Percentiles rank a stretch among this genome's conserved stretches.
Conservation (phyloP, 2,113 vertebrate genomes). For the Paratilapia polleni region DNA sequence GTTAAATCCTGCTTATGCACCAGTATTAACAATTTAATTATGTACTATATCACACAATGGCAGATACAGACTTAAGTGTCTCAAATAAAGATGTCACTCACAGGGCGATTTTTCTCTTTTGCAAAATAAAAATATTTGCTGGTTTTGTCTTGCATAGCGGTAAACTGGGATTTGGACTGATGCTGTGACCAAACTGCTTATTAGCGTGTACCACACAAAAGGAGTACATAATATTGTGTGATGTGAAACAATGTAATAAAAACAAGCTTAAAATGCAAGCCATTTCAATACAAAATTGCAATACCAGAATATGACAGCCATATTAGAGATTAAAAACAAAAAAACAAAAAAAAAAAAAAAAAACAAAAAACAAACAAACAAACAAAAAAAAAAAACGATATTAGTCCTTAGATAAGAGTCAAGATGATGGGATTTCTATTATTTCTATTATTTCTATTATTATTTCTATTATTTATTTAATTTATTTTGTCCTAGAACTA, state of each 20-base stretch:
- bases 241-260: background rate
- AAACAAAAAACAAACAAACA: no score
- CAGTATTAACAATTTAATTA: background rate
- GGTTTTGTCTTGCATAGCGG: background rate
- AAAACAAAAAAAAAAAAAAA: no score
- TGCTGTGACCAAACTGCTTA: no score
- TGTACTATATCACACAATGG: background rate
- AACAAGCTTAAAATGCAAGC: background rate
- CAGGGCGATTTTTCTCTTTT: background rate
- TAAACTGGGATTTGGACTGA: background rate
- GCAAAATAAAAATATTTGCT: background rate
- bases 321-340: background rate
- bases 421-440: no score
- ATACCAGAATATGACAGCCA: background rate
- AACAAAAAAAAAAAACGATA: no score
- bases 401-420: background rate
- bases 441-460: background rate
- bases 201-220: no score
- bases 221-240: background rate
- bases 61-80: background rate
- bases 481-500: background rate
- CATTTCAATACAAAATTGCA: background rate
- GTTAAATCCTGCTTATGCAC: background rate
- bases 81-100: background rate
- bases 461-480: background rate